Base-by-base conservation (phyloP, 2,113 vertebrate species). In the Eublepharis macularius region DNA sequence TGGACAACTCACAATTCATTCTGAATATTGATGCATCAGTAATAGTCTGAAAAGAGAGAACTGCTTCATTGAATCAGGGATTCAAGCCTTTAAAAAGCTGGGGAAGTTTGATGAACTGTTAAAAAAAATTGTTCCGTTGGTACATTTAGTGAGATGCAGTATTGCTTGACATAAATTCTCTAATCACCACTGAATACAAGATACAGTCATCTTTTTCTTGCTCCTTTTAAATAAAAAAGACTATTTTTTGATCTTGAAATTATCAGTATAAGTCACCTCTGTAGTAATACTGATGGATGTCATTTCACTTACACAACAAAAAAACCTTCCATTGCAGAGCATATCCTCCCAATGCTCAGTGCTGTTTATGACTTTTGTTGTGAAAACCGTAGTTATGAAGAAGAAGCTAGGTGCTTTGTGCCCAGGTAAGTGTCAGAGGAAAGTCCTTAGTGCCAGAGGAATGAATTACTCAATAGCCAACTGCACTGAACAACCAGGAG, bases 71-170 rank as follows among this genome's bases (percentile, higher is more conserved):
- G 29, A 76, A n/a, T 76, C n/a, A 11, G 73, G 47, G 45, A 5
- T 51, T 57, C 3, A 21, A 29, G 21, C 36, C 14, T 60, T 29
- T 39, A 54, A 36, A 77, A 57, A 34, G 1, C 51, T 78, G 36
- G 32, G 36, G 26, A 60, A 39, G n/a, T 26, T 5, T 26, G 36
- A 39, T 78, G 19, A 60, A 24, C 54, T 39, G 12, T 29, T 12
- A 75, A 75, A 90, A 90, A 86, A 92, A 88, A 92, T 91, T 88
- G 88, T 75, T 45, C 89, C 86, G 72, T 87, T 92, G 93, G 82
- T 88, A 91, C 93, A 72, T 92, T 91, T 86, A 75, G 77, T 89
- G 85, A 86, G n/a, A 87, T 94, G 92, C 93, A 94, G 87, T 85
- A 85, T 91, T 90, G 90, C 90, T 83, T 60, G 85, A 83, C 91